phyloP scores from a whole-genome alignment of 2,888 invertebrate genomes.

The Scaptomyza cyrtandrae region DNA sequence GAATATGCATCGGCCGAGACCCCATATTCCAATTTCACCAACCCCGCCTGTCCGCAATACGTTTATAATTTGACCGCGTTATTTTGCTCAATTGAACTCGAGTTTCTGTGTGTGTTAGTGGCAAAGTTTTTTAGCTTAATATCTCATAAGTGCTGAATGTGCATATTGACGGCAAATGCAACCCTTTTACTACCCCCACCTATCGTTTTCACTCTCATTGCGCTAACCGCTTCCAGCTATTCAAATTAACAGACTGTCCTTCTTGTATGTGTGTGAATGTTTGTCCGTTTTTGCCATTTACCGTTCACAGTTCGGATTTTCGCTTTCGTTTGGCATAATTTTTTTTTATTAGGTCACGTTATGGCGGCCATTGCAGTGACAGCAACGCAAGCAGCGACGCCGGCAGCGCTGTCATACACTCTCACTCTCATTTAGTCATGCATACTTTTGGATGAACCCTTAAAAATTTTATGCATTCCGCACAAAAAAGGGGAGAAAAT shows the following conservation, averaged over 20 bases:
- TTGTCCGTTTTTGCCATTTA: conserved; percentile 28
- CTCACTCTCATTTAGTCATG: conserved; percentile 39
- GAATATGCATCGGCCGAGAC: conserved; percentile 38
- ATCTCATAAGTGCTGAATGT: conserved; percentile 70
- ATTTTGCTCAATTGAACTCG: conserved; percentile 79
- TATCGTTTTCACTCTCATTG: conserved; percentile 34
- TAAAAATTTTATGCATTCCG: conserved; percentile 42
- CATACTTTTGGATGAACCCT: conserved; percentile 44
- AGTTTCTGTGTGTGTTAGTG: conserved; percentile 33
- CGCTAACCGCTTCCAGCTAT: conserved; percentile 43
- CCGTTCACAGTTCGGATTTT: conserved; percentile 53
- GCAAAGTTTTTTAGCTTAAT: conserved; percentile 74
- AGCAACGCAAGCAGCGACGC: conserved; percentile 22
- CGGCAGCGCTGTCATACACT: conserved; percentile 23
- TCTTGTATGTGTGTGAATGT: neutral
- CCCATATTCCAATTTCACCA: conserved; percentile 15
- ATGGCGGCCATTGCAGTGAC: conserved; percentile 57
- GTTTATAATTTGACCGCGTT: conserved; percentile 80
- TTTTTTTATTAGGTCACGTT: conserved; percentile 75
- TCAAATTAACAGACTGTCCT: conserved; percentile 44
- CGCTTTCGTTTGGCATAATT: conserved; percentile 75
- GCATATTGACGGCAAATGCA: conserved; percentile 49
- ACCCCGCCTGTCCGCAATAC: conserved; percentile 13
- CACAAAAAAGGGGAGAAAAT: conserved; percentile 1
- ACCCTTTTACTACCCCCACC: neutral